Evolutionary conservation across 2,888 invertebrate species (phyloP), one percentile per base, ranked within the genome.

Genomic region (Lycocerus yunnanus): DNA sequence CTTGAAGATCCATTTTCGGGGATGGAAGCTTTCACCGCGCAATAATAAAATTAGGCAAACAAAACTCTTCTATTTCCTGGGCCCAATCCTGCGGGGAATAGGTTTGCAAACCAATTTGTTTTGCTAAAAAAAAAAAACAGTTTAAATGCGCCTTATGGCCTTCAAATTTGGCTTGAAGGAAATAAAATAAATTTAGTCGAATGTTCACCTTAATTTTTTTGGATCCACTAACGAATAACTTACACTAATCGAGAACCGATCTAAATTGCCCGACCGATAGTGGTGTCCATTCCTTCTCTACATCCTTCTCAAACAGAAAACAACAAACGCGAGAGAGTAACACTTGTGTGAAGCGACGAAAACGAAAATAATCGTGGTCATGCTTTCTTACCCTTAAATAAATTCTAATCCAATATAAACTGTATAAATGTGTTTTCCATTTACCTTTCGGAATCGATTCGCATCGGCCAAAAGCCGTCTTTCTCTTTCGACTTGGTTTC

Each of bases 401-500:
- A 74, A 74, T 74, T 74, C 68, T 27, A 66, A 66, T 69, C 69
- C 69, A 73, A 73, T 73, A 73, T 69, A 68, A 74, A 74, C 71
- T 43, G 69, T 74, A 69, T 71, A 66, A 58, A 71, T 68, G 67
- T 68, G 71, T 74, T 74, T 67, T 68, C 70, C 70, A 74, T 74
- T 74, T 74, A 63, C 61, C 61, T 63, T 63, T 63, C 20, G 15
- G n/a, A 20, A 60, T 15, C 60, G 60, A 43, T 43, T 43, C 60
- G 16, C 9, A 60, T 60, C 60, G 10, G 3, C 15, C 20, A n/a
- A 18, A 63, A 13, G 6, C 61, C 15, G 8, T 63, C 61, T 11
- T 20, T 63, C 61, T 63, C 18, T 20, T 9, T 15, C 60, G 60
- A n/a, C 43, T n/a, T 1, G 60, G 13, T 16, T 60, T 60, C 15